phyloP scores from a whole-genome alignment of 1,140 invertebrate genomes.

The Coenobita brevimanus region DNA sequence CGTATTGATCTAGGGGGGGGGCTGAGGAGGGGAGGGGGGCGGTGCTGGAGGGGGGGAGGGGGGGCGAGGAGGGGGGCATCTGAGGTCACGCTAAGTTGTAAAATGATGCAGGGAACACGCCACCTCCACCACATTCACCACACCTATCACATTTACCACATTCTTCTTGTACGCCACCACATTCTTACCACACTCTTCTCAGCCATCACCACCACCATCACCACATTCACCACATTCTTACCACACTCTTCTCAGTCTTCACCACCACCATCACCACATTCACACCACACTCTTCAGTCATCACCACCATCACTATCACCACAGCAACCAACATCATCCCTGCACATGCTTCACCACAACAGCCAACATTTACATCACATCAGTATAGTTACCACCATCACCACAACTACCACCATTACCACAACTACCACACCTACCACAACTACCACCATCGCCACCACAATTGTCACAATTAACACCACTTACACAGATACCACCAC shows the following conservation, averaged over 20 bases:
- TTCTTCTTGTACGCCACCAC: too few relatives aligned
- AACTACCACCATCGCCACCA: not conserved
- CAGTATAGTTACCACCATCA: too few relatives aligned
- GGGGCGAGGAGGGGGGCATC: not conserved
- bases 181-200: not conserved
- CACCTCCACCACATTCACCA: not conserved
- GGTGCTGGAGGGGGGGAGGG: too few relatives aligned
- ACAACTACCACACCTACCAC: too few relatives aligned
- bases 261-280: too few relatives aligned
- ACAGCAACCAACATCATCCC: too few relatives aligned
- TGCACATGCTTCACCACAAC: not conserved
- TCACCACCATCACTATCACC: too few relatives aligned
- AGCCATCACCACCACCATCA: not conserved
- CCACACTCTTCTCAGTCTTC: not conserved
- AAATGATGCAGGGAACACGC: not conserved
- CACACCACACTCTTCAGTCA: too few relatives aligned
- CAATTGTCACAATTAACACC: not conserved
- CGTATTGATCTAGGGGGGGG: not conserved
- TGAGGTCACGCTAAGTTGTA: not conserved
- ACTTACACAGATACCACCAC: not conserved
- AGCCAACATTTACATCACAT: not conserved
- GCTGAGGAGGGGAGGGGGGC: not conserved
- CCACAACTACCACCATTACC: too few relatives aligned
- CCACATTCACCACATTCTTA: not conserved
- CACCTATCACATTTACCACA: too few relatives aligned